A percentile compares a stretch with the other conserved stretches of the same genome.
These are phyloP conservation scores for Lagorchestes hirsutus DNA, from an alignment of 2,797 vertebrate genomes.

Conservation along the genomic window DNA sequence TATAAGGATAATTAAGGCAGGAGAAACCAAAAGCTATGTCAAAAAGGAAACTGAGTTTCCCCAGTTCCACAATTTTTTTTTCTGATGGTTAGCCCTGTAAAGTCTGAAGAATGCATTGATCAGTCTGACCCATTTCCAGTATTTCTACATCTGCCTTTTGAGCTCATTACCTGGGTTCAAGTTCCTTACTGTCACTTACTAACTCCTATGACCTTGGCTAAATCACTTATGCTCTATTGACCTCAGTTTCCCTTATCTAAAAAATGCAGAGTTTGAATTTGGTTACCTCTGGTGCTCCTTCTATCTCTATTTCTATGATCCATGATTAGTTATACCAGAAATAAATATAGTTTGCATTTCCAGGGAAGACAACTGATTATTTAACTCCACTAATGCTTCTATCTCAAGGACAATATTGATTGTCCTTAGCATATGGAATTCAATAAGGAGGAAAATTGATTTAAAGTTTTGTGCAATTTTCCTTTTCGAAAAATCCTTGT, in stretches of 20 bases:
- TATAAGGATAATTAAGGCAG: not conserved
- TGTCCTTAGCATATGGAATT: not conserved
- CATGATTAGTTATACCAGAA: not conserved
- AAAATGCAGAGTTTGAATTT: not conserved
- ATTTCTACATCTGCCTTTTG: not conserved
- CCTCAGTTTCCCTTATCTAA: not conserved
- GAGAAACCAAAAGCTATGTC: not conserved
- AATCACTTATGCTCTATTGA: not conserved
- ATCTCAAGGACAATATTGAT: not conserved
- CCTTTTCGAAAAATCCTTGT: slow-evolving; percentile 26
- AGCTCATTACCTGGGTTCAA: not conserved
- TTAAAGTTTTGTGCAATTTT: slow-evolving; percentile 19
- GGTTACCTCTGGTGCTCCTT: not conserved
- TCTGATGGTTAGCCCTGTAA: not conserved
- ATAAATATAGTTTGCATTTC: not conserved
- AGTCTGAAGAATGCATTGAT: not conserved
- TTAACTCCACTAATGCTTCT: not conserved
- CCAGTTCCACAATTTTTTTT: not conserved
- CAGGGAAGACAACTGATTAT: not conserved
- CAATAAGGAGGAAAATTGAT: not conserved
- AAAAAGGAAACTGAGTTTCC: not conserved
- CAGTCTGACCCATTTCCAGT: not conserved
- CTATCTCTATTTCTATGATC: not conserved
- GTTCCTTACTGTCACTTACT: not conserved
- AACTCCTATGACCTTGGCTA: not conserved